Evolutionary conservation across 1,140 invertebrate species (phyloP), one percentile per base, ranked within the genome.

Genomic region (Alviniconcha marisindica): DNA sequence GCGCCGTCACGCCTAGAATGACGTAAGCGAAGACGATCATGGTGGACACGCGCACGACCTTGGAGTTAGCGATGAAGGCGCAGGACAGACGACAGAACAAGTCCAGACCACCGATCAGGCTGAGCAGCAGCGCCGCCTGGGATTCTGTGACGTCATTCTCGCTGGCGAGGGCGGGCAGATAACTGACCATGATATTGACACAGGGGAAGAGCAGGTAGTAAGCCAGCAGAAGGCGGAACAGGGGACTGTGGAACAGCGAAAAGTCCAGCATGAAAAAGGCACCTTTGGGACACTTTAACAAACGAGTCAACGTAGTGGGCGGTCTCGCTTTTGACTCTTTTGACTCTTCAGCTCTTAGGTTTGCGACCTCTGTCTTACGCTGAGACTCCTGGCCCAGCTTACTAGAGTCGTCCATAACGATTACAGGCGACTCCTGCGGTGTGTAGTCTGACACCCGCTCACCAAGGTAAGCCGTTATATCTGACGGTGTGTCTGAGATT

Each of bases 101-200:
- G 48, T 77, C 76, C n/a, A 77, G 48, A 0, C 76, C 76, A n/a
- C 76, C 76, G 44, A 77, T 54, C 44, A 77, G 54, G 76, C 44
- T 77, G 18, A 77, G 33, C 76, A 77, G 28, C 76, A 77, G 5
- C 4, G 40, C 76, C 7, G 15, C 36, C 76, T 77, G 76, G 31
- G 76, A 10, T 4, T 71, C 66, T 28, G 66, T 38, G 31, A 71
- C 2, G 31, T 40, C 66, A 1, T 71, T 48, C 31, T 40, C 31
- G 31, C 51, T 77, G 76, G 76, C 76, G 24, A 77, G 48, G n/a
- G 76, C 76, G 3, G 76, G 76, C 12, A 77, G 76, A 14, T 77
- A 77, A 18, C 44, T 44, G 40, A 54, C n/a, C 31, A 56, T 54
- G 5, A 77, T 36, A 15, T 48, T 54, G 18, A 54, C 44, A 21